Conservation (phyloP, 2,888 invertebrate genomes). For the Blera fallax region DNA sequence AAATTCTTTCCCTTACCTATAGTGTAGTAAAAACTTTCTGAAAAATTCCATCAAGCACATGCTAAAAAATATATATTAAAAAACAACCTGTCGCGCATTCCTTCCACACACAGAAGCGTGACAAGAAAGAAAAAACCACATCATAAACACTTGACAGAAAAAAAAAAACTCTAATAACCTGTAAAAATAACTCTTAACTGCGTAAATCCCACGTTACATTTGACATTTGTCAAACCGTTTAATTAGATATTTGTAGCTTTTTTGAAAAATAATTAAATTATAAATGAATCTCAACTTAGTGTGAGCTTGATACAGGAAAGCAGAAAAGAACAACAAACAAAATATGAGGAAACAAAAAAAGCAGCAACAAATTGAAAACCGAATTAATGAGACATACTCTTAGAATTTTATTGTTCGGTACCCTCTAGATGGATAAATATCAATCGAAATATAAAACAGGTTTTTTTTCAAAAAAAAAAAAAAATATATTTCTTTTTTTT, state of each 20-base stretch:
- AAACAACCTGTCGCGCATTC: conserved; percentile 10
- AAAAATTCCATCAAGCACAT: neutral
- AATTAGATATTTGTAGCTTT: conserved; percentile 25
- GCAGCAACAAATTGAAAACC: conserved; percentile 19
- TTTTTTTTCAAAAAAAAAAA: conserved; percentile 11
- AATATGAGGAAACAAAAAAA: conserved; percentile 19
- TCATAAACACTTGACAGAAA: neutral
- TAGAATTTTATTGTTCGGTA: conserved; percentile 48
- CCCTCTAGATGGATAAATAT: conserved; percentile 54
- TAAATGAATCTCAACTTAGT: neutral
- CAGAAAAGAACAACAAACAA: conserved; percentile 5
- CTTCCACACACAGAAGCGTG: neutral
- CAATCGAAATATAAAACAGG: conserved; percentile 49
- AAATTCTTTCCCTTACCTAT: neutral
- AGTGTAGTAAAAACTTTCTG: neutral
- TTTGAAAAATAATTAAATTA: neutral
- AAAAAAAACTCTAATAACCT: neutral
- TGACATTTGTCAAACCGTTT: conserved; percentile 35
- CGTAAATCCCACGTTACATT: conserved; percentile 7
- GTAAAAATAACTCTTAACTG: conserved; percentile 9
- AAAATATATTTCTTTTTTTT: conserved; percentile 20
- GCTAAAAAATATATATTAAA: neutral
- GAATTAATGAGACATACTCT: conserved; percentile 64
- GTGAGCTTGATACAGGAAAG: neutral
- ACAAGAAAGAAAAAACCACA: neutral